Conservation (phyloP, 2,113 vertebrate genomes). For the Herpetotheres cachinnans region DNA sequence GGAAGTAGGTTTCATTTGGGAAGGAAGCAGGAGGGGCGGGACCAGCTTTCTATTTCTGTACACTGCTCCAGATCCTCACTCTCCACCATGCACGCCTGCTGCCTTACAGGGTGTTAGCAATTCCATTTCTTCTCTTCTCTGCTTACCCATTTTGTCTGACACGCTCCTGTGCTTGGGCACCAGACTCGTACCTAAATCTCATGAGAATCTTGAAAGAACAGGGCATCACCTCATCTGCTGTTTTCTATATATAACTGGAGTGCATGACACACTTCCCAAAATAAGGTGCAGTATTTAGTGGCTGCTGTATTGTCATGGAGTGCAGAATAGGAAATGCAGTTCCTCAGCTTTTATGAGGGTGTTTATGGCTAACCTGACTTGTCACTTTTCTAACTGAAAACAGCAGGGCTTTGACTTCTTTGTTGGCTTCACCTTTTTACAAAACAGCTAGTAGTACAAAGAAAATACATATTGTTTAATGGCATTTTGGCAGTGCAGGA, state of each 20-base stretch:
- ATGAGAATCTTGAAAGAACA: not conserved
- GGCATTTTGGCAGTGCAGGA: not conserved
- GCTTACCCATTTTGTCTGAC: not conserved
- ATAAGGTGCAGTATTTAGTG: not conserved
- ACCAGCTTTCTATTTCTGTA: not conserved
- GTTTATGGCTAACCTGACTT: not conserved
- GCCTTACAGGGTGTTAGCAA: not conserved
- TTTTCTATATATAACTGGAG: constrained; percentile 29
- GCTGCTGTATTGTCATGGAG: not conserved
- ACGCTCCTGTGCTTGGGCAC: not conserved
- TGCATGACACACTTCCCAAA: constrained; percentile 27
- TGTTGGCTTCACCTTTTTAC: not conserved
- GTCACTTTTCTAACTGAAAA: not conserved
- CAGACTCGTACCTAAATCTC: not conserved
- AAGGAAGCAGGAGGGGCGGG: not conserved
- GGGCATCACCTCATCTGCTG: not conserved
- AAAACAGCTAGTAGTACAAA: not conserved
- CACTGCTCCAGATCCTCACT: not conserved
- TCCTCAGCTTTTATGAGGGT: not conserved
- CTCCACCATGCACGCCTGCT: not conserved
- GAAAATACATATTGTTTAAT: not conserved
- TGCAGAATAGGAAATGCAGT: not conserved
- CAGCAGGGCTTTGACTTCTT: not conserved
- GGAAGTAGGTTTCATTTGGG: not conserved
- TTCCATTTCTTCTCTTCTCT: not conserved